Percentiles rank a stretch among this genome's conserved stretches.
Conservation (phyloP, 2,113 vertebrate species). For the Sorex fumeus region DNA sequence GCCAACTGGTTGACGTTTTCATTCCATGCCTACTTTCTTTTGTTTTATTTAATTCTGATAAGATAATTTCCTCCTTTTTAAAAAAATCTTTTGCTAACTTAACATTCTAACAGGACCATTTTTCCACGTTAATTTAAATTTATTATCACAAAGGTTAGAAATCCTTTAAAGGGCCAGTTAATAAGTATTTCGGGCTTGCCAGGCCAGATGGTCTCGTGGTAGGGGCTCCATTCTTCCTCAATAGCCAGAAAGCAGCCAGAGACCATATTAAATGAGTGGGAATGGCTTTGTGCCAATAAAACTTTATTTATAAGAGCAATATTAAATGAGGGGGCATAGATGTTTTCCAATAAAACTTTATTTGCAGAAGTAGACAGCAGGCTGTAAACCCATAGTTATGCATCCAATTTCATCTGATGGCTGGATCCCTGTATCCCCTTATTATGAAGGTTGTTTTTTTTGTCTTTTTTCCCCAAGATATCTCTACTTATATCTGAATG, state of each 20-base stretch:
- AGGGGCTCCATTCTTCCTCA: background rate
- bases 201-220: background rate
- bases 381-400: background rate
- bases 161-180: background rate
- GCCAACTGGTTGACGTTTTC: background rate
- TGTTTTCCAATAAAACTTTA: conserved; percentile 25
- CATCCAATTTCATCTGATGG: background rate
- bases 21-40: background rate
- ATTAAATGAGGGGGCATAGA: background rate
- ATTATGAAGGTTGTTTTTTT: background rate
- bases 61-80: conserved; percentile 27
- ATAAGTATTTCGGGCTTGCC: background rate
- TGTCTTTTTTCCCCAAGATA: background rate
- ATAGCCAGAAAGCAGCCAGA: background rate
- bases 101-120: background rate
- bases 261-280: background rate
- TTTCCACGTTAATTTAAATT: conserved; percentile 15
- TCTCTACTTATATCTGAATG: background rate
- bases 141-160: background rate
- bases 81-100: background rate
- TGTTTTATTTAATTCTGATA: background rate
- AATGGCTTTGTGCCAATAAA: background rate
- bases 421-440: background rate
- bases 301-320: background rate
- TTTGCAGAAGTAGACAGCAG: background rate